Evolutionary conservation across 2,113 vertebrate species (phyloP).

Genomic region (Crypturellus undulatus): DNA sequence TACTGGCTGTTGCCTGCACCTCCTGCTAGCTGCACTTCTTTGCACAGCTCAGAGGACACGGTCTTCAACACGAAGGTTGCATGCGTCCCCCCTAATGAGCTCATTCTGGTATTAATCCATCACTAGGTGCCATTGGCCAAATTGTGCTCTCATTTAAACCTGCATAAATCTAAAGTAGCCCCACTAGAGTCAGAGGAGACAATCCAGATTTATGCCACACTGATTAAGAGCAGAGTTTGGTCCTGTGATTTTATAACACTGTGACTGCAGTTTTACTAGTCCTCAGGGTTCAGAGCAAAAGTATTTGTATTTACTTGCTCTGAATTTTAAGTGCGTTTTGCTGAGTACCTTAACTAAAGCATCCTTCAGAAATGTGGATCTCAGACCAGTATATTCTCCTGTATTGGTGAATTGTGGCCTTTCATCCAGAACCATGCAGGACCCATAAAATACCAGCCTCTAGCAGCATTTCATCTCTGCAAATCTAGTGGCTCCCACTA

Average conservation of each 20-base stretch:
- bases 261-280: not conserved
- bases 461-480: not conserved
- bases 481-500: not conserved
- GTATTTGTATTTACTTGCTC: not conserved
- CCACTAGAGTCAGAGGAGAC: not conserved
- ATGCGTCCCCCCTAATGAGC: not conserved
- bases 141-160: not conserved
- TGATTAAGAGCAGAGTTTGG: not conserved
- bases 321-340: slow-evolving; percentile 20
- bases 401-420: not conserved
- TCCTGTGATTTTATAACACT: not conserved
- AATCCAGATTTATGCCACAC: not conserved
- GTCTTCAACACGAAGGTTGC: not conserved
- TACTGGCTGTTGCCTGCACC: not conserved
- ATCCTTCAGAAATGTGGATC: not conserved
- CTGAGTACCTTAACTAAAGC: not conserved
- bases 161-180: not conserved
- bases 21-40: not conserved
- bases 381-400: not conserved
- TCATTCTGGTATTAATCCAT: not conserved
- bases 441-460: not conserved
- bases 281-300: not conserved
- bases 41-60: not conserved
- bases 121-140: not conserved
- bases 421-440: not conserved